phyloP scores from a whole-genome alignment of 2,113 vertebrate species.

The Hemiscyllium ocellatum region DNA sequence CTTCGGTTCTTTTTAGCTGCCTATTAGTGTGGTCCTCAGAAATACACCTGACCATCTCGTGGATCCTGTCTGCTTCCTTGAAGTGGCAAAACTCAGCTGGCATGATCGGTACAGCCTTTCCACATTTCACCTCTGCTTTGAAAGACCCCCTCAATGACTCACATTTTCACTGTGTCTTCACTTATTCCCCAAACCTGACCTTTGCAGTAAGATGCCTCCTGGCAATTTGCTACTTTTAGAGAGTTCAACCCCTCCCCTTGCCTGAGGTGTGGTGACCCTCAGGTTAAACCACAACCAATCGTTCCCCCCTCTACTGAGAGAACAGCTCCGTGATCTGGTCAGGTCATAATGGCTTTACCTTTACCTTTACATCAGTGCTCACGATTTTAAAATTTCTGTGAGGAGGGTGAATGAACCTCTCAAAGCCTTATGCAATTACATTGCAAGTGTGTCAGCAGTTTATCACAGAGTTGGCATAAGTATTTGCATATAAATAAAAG shows the following conservation, averaged over 20 bases:
- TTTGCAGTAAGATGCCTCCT: background rate
- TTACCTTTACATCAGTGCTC: background rate
- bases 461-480: background rate
- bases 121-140: background rate
- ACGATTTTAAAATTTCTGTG: background rate
- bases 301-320: no score
- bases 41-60: background rate
- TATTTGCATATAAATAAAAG: slow-evolving; percentile 28
- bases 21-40: background rate
- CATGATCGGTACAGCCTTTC: background rate
- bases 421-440: background rate
- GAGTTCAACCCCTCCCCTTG: no score
- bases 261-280: no score
- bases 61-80: background rate
- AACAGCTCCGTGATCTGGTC: no score
- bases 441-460: background rate
- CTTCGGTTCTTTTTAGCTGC: background rate
- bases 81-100: background rate
- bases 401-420: background rate
- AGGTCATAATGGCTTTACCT: no score
- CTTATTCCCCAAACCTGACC: background rate
- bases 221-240: background rate
- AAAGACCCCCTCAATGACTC: background rate
- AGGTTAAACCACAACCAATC: no score
- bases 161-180: background rate